Percentiles rank a stretch among this genome's conserved stretches.
These are phyloP conservation scores for Paratrypauchen microcephalus DNA, from an alignment of 2,797 vertebrate species.

Conservation along the genomic window DNA sequence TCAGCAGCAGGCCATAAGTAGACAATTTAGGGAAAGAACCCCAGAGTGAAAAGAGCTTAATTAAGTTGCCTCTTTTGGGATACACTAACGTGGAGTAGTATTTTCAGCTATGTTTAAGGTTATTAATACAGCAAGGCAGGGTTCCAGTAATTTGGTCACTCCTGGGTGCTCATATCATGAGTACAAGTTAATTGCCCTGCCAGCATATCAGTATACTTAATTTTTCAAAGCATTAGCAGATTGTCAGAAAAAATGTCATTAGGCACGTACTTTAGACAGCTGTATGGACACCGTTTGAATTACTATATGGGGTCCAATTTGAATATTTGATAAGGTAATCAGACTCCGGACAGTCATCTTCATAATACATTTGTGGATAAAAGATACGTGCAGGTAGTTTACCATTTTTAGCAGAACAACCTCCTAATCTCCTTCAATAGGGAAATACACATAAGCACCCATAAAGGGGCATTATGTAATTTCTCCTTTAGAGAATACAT, in stretches of 20 bases:
- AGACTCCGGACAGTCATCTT: neutral
- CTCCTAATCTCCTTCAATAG: no score
- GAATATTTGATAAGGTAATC: neutral
- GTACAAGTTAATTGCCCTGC: conserved; percentile 29
- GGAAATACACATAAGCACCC: no score
- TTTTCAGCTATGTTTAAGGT: conserved; percentile 1
- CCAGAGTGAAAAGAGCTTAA: neutral
- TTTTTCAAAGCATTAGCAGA: conserved; percentile 32
- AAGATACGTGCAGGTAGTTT: neutral
- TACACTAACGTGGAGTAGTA: conserved; percentile 7
- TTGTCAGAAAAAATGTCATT: conserved; percentile 27
- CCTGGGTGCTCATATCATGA: conserved; percentile 13
- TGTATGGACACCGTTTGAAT: neutral
- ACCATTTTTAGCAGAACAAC: no score
- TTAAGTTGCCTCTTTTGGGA: conserved; percentile 10
- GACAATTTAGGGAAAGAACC: conserved; percentile 8
- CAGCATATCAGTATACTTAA: conserved; percentile 24
- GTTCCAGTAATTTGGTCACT: conserved; percentile 20
- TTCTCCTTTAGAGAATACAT: no score
- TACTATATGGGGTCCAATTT: conserved; percentile 1
- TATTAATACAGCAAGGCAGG: conserved; percentile 10
- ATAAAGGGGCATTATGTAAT: no score
- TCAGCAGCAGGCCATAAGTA: conserved; percentile 13
- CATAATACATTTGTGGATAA: neutral
- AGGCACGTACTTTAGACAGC: conserved; percentile 10